phyloP scores from a whole-genome alignment of 2,888 invertebrate species.

The Chouioia cunea region DNA sequence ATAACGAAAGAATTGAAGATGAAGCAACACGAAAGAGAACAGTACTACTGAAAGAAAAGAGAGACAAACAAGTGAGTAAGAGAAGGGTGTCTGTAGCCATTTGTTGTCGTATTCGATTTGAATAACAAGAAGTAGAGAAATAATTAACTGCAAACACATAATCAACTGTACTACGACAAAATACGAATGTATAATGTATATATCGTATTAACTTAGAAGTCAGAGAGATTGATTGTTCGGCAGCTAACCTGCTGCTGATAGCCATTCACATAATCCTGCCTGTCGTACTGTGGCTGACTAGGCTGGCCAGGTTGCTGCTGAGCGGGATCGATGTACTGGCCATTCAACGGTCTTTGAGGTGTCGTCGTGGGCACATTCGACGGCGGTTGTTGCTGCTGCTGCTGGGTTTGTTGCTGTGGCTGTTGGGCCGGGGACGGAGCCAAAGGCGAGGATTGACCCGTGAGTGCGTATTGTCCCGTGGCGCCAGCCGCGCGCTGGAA shows the following conservation, averaged over 20 bases:
- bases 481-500: slow-evolving; percentile 66
- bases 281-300: slow-evolving; percentile 65
- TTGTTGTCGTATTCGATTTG: not conserved
- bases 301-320: slow-evolving; percentile 59
- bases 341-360: slow-evolving; percentile 63
- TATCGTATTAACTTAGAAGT: slow-evolving; percentile 50
- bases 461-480: slow-evolving; percentile 66
- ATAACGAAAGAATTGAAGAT: slow-evolving; percentile 1
- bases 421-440: slow-evolving; percentile 49
- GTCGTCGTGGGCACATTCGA: slow-evolving; percentile 27
- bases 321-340: slow-evolving; percentile 68
- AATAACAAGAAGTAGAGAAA: not conserved
- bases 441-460: slow-evolving; percentile 65
- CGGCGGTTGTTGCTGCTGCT: not conserved
- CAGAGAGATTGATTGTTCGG: slow-evolving; percentile 49
- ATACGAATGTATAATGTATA: slow-evolving; percentile 50
- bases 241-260: slow-evolving; percentile 67
- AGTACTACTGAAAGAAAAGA: too few relatives aligned
- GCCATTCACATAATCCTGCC: slow-evolving; percentile 70
- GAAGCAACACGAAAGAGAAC: not conserved
- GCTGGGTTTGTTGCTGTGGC: too few relatives aligned
- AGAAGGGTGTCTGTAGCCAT: too few relatives aligned
- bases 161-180: slow-evolving; percentile 44
- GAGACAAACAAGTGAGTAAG: too few relatives aligned
- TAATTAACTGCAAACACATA: not conserved